These are phyloP conservation scores for Microcebus jonahi DNA, from an alignment of 2,113 vertebrate genomes.

Conservation along the genomic window DNA sequence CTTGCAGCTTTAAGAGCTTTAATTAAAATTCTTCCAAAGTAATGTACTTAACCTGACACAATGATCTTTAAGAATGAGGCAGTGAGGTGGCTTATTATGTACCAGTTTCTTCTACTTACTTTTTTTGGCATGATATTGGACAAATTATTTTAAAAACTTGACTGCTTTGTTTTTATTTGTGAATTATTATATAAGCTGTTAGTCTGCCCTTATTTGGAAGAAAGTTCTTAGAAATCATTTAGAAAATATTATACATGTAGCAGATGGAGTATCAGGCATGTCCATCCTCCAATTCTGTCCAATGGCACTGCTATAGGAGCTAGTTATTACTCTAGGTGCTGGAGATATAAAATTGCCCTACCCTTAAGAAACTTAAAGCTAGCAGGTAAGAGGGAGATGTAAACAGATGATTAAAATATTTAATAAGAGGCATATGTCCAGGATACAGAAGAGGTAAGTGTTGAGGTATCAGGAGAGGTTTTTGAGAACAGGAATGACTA, in stretches of 20 bases:
- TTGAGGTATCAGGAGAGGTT: background rate
- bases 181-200: background rate
- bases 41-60: background rate
- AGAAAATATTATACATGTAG: background rate
- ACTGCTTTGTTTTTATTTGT: background rate
- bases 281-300: background rate
- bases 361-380: background rate
- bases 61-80: background rate
- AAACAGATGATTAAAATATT: background rate
- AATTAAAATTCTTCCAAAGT: slow-evolving; percentile 12
- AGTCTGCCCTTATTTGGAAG: background rate
- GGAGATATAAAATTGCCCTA: background rate
- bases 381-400: background rate
- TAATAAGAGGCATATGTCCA: background rate
- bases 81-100: background rate
- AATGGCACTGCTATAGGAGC: accelerated
- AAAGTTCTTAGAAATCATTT: background rate
- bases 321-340: background rate
- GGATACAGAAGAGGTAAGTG: background rate
- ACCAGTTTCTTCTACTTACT: background rate
- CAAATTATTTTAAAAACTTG: background rate
- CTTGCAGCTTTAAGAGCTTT: background rate
- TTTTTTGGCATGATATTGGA: background rate
- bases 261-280: background rate
- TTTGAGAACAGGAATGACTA: background rate